Percentiles rank a stretch among this genome's conserved stretches.
Evolutionary conservation across 2,888 invertebrate genomes (phyloP).

Genomic region (Meiosimyza decipiens): DNA sequence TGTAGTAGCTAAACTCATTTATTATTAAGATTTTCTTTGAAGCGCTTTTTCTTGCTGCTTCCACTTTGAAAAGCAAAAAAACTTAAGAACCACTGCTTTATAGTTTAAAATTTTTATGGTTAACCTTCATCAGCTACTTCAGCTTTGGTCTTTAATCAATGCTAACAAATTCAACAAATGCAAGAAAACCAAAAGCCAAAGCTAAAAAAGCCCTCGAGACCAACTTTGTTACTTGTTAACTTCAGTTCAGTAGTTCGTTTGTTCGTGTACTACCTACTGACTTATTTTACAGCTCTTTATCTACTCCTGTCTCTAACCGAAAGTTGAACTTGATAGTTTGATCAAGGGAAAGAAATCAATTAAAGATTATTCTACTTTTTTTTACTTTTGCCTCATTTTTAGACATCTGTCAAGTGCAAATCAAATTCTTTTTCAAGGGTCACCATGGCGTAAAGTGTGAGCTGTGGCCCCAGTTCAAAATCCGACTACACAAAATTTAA

Average conservation of each 20-base stretch:
- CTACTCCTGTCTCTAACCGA: too few species aligned
- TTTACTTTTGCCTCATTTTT: conserved; percentile 10
- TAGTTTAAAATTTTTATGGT: not conserved
- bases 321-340: conserved; percentile 29
- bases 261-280: not conserved
- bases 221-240: conserved; percentile 1
- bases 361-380: conserved; percentile 19
- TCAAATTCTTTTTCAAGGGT: conserved; percentile 32
- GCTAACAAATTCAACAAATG: not conserved
- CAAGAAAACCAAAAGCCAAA: not conserved
- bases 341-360: conserved; percentile 34
- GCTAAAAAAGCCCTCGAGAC: conserved; percentile 9
- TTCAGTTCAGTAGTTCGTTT: not conserved
- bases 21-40: too few species aligned
- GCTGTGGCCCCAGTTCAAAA: too few species aligned
- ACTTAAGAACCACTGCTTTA: too few species aligned
- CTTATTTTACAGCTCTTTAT: conserved; percentile 27
- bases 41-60: too few species aligned
- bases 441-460: not conserved
- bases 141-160: conserved; percentile 12
- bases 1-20: too few species aligned
- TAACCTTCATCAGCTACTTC: conserved; percentile 9
- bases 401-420: conserved; percentile 39
- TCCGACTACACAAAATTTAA: not conserved
- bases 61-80: too few species aligned